These are phyloP conservation scores for Prorops nasuta DNA, from an alignment of 1,140 invertebrate species.

Conservation along the genomic window DNA sequence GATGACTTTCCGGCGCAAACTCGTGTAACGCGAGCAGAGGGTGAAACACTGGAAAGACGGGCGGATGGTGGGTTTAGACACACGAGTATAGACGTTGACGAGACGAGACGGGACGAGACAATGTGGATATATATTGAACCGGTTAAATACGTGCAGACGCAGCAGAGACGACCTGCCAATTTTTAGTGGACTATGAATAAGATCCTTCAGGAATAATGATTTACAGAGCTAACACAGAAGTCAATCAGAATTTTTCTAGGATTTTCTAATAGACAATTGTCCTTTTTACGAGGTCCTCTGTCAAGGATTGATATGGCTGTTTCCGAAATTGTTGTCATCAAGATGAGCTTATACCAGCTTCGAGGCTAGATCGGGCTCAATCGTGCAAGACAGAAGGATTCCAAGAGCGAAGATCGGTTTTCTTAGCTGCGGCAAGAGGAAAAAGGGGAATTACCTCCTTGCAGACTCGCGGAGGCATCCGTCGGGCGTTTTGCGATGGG, in stretches of 20 bases:
- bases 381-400: conserved; percentile 22
- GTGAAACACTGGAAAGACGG: not conserved
- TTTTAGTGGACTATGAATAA: too few relatives aligned
- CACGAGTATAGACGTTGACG: conserved; percentile 34
- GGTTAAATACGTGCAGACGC: conserved; percentile 40
- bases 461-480: conserved; percentile 21
- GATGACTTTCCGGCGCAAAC: conserved; percentile 36
- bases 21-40: conserved; percentile 24
- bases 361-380: conserved; percentile 22
- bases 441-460: conserved; percentile 15
- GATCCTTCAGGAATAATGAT: too few relatives aligned
- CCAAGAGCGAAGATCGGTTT: conserved; percentile 22
- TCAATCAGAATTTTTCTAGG: too few relatives aligned
- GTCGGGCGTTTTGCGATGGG: conserved; percentile 34
- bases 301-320: too few relatives aligned
- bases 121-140: conserved; percentile 49
- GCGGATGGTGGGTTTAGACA: conserved; percentile 38
- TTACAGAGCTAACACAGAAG: too few relatives aligned
- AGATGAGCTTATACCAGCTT: conserved; percentile 4
- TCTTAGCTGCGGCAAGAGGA: conserved; percentile 8
- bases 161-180: conserved; percentile 49
- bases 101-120: conserved; percentile 36
- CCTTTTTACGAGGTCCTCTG: too few relatives aligned
- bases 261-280: too few relatives aligned
- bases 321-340: conserved; percentile 9